Evolutionary conservation across 2,797 vertebrate genomes (phyloP), one percentile per base, ranked within the genome.

Genomic region (Fistularia commersonii): DNA sequence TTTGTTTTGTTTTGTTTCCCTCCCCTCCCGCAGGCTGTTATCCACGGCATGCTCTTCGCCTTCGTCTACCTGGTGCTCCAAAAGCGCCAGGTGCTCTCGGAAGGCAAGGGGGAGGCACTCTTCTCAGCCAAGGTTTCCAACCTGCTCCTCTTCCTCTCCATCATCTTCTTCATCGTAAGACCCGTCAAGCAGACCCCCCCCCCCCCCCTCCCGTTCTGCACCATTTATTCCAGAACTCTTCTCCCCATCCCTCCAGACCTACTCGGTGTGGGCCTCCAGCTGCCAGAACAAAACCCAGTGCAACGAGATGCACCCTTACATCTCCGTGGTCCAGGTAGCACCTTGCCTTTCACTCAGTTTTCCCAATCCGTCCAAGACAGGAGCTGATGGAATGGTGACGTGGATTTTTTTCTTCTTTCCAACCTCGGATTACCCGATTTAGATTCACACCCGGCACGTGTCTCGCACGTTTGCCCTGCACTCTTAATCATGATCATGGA

Each of bases 251-350:
- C 41, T 79, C 10, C 45, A 99, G 97, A 94, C 91, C 0, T 99
- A 99, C 61, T 98, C 97, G 11, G 80, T 98, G 77, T 99, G 97
- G 97, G 96, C 97, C 45, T 96, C 95, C 87, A 95, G 91, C 82
- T 99, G 97, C 85, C 95, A 94, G 87, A 98, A 93, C 82, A 99
- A 99, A 89, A 90, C 93, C 0, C 93, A 96, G 57, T 99, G 97
- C 87, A 99, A 99, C 61, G 93, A 96, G 67, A 91, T 97, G 79
- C 97, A 99, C 82, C 97, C 97, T 5, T 95, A 92, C 61, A 92
- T 99, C 76, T 98, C 97, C 54, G 95, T 96, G 61, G 89, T 99
- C 11, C 96, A 98, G 94, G 97, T 98, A 92, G 33, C 8, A 1
- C n/a, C 15, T 13, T 38, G 12, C 11, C 40, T 31, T 32, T 44